Base-by-base conservation (phyloP, 2,888 invertebrate species). In the Bedellia somnulentella region DNA sequence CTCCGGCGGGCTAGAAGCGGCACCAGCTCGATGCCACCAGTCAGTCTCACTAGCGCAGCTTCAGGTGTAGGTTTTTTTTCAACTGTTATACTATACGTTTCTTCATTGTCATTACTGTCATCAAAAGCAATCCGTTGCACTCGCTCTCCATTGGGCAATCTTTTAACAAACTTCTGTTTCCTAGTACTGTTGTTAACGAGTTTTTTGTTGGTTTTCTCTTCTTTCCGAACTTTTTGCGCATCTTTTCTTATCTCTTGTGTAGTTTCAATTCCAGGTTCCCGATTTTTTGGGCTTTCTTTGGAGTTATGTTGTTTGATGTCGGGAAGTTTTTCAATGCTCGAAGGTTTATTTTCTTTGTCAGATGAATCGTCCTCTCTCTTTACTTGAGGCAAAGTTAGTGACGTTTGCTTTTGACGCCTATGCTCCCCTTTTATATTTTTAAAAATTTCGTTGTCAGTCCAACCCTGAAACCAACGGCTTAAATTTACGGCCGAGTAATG, bases 11-110 rank as follows among this genome's bases (percentile, higher is more conserved):
- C 86, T 38, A 90, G 58, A 29, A 90, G 62, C 2, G 89, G 86
- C 32, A 89, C 89, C 47, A 90, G 67, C 59, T 89, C 89, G 29
- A 87, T 80, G 13, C 88, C 89, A 12, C 84, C 84, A 2, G 81
- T 83, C 36, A 78, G 47, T 35, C 60, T 53, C 12, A 73, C 39
- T 30, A 76, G 64, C 11, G 56, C 45, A 8, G 53, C 51, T 36
- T 75, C 76, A 11, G 76, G 71, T 3, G 75, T 76, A 10, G 42
- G 43, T 29, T 68, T 63, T 16, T 31, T 30, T 35, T 60, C 61
- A 27, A 57, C 55, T 2, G 18, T 18, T 6, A 18, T 18, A 18
- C 9, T 6, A 18, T 18, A 18, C 18, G 18, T 18, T 18, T 9
- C n/a, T n/a, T n/a, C n/a, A n/a, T 18, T 18, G 9, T 18, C 47